phyloP scores from a whole-genome alignment of 1,140 invertebrate genomes.

The Tetragnatha versicolor region DNA sequence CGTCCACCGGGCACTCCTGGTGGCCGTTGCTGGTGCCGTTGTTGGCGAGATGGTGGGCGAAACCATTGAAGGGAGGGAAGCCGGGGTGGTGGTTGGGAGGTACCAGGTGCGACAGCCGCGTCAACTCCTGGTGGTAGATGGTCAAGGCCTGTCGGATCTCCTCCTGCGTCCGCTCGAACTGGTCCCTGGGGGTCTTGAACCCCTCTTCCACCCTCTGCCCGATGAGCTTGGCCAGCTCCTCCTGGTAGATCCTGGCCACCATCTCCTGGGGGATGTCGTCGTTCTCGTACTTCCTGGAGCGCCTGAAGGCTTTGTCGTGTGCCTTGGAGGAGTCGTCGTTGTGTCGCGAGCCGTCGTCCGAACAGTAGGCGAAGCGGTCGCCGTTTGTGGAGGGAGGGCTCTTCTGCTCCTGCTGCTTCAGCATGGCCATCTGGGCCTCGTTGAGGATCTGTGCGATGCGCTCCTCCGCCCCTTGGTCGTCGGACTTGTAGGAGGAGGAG shows the following conservation, averaged over 20 bases:
- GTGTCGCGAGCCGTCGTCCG: constrained; percentile 18
- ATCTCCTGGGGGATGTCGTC: constrained; percentile 97
- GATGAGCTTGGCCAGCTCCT: constrained; percentile 92
- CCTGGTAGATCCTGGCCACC: constrained; percentile 95
- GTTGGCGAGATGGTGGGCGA: constrained; percentile 18
- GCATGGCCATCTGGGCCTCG: constrained; percentile 75
- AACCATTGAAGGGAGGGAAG: constrained; percentile 39
- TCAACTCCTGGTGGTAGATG: constrained; percentile 89
- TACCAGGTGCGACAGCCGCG: constrained; percentile 72
- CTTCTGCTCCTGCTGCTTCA: constrained; percentile 48
- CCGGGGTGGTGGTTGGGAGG: constrained; percentile 26
- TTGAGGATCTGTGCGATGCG: constrained; percentile 91
- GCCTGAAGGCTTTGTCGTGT: constrained; percentile 23
- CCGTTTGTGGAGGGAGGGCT: constrained; percentile 6
- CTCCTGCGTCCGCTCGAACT: constrained; percentile 78
- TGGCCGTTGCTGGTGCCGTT: background rate
- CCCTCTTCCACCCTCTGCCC: constrained; percentile 65
- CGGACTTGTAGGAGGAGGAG: constrained; percentile 73
- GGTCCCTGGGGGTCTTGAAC: constrained; percentile 57
- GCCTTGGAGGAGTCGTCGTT: constrained; percentile 4
- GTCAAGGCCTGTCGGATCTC: constrained; percentile 87
- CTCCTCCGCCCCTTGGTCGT: constrained; percentile 86
- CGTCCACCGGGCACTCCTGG: constrained; percentile 49
- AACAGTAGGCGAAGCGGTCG: constrained; percentile 27
- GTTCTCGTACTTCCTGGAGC: constrained; percentile 71